Percentiles rank a stretch among this genome's conserved stretches.
Conservation (phyloP, 2,113 vertebrate genomes). For the Xenus cinereus region DNA sequence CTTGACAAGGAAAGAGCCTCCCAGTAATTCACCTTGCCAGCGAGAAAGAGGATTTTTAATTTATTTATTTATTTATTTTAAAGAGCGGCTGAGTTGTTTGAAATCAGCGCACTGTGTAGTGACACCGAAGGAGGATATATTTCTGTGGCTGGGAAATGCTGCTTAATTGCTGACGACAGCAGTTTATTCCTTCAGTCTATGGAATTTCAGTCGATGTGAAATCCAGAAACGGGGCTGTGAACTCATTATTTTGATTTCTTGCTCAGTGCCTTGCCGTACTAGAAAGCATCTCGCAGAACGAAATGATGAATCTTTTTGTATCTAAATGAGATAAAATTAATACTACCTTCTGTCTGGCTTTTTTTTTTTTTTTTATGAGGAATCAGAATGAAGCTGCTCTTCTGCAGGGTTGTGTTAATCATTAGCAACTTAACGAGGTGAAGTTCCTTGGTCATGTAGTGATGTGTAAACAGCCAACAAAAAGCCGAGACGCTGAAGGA, state of each 20-base stretch:
- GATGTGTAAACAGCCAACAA: neutral
- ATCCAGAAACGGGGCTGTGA: neutral
- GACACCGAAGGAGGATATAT: neutral
- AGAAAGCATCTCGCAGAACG: neutral
- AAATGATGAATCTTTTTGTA: neutral
- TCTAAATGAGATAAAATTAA: neutral
- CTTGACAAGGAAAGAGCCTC: constrained; percentile 29
- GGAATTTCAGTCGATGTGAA: neutral
- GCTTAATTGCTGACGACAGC: neutral
- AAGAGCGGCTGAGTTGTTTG: neutral
- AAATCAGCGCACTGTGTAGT: neutral
- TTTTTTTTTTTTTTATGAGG: neutral
- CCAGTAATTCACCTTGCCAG: constrained; percentile 33
- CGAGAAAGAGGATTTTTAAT: neutral
- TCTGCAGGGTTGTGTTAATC: neutral
- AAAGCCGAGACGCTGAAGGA: neutral
- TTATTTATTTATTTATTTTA: neutral
- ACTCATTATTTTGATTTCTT: constrained; percentile 1
- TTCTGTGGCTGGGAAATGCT: neutral
- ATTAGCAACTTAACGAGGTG: neutral
- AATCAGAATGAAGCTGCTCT: neutral
- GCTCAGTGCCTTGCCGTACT: neutral
- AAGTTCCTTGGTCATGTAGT: neutral
- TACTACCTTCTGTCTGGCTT: neutral
- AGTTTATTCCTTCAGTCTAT: neutral